These are phyloP conservation scores for Gorsachius goisagi DNA, from an alignment of 2,113 vertebrate genomes.

Conservation along the genomic window DNA sequence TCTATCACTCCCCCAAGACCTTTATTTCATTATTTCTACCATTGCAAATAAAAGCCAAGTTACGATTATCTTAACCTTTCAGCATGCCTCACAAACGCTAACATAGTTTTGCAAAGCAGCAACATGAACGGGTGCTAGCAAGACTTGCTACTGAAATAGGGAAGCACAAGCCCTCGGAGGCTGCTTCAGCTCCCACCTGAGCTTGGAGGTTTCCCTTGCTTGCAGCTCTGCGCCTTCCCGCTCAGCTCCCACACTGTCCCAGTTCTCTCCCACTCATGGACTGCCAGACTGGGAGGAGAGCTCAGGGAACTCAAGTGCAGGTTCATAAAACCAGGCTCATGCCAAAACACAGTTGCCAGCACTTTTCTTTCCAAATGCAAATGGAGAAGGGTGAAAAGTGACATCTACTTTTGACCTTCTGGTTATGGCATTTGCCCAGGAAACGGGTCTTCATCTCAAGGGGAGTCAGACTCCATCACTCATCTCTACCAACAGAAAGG, in stretches of 20 bases:
- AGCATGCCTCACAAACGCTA: background rate
- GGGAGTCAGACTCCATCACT: background rate
- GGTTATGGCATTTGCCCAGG: background rate
- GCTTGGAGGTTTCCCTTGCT: background rate
- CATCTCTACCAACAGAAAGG: fast-evolving
- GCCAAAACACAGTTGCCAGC: background rate
- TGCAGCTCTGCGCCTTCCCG: background rate
- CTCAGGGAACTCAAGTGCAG: background rate
- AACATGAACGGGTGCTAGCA: fast-evolving
- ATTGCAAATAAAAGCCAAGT: background rate
- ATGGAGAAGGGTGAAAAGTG: background rate
- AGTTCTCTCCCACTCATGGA: background rate
- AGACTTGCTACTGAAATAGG: background rate
- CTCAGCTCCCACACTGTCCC: background rate
- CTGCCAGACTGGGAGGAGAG: background rate
- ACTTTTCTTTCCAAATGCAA: background rate
- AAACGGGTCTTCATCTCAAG: background rate
- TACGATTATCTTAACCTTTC: background rate
- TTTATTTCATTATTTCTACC: background rate
- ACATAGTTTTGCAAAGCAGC: background rate
- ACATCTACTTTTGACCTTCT: background rate
- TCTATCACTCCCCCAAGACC: background rate
- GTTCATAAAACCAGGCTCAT: background rate
- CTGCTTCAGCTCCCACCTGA: background rate
- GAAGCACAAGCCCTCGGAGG: fast-evolving